Evolutionary conservation across 2,797 vertebrate genomes (phyloP), one percentile per base, ranked within the genome.

Genomic region (Anolis apletophallus): DNA sequence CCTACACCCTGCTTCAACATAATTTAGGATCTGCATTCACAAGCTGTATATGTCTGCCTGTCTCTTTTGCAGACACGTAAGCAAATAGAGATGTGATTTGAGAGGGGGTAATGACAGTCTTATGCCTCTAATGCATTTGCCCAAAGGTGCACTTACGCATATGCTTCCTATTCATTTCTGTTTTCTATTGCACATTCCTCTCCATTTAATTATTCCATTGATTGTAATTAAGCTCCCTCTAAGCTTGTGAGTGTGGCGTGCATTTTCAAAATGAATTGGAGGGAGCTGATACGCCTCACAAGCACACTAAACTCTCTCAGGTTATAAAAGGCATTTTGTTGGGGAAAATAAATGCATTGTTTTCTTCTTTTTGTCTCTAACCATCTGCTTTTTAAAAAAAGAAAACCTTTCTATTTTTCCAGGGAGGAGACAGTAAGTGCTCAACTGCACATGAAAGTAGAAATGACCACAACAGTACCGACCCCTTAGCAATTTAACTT

Each of bases 141-240:
- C 93, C 94, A 94, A 93, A 94, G 92, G 92, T 94, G 86, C 89
- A 91, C 87, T 93, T 93, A 87, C 84, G 86, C 93, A 88, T 95
- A 93, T 93, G 93, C 91, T 94, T 94, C 92, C 92, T 92, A 90
- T 94, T 95, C 91, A 93, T 94, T 94, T 95, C 91, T 90, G 88
- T 90, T 93, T 91, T 93, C 88, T 90, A 84, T 87, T 93, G 92
- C 91, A 87, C 88, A 91, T 92, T 95, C 92, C 80, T 69, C 89
- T 89, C 91, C 91, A 92, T 85, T 89, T 94, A 94, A 95, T 95
- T 95, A 93, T 94, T 93, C 91, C 90, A 90, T 67, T 94, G 95
- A 94, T 94, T 94, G 91, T 92, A 94, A 95, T 95, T 95, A 94
- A 92, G 89, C 85, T 92, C 88, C 69, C 77, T 93, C 88, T 94